Base-by-base conservation (phyloP, 2,888 invertebrate genomes). In the Sminthurides aquaticus region DNA sequence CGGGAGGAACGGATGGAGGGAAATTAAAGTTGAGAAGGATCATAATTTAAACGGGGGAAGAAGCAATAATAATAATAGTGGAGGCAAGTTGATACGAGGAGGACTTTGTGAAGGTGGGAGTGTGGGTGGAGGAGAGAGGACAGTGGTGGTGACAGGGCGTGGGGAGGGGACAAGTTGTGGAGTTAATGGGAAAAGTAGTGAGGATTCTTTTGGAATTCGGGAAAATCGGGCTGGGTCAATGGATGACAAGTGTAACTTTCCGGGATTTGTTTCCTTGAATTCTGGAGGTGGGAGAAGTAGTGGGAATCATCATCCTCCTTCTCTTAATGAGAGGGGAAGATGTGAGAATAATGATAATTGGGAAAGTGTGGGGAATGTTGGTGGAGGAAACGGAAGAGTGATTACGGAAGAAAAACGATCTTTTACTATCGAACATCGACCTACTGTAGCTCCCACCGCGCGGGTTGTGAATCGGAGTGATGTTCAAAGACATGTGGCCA, bases 271-370 rank as follows among this genome's bases (percentile, higher is more conserved):
- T 15, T 34, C 43, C 15, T 34, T 15, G 5, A 34, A 34, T 34
- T 34, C 8, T 34, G 43, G 54, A 58, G 57, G 34, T 24, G 55
- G 60, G 25, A 54, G 54, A 54, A 57, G 62, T 61, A 64, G 54
- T 62, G 62, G 62, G 62, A 67, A 65, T 70, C 67, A 68, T 68
- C 62, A 59, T 65, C n/a, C n/a, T n/a, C n/a, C n/a, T n/a, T n/a
- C n/a, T n/a, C n/a, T n/a, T n/a, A n/a, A n/a, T n/a, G n/a, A n/a
- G n/a, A n/a, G 60, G 25, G 48, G 54, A 54, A 57, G 62, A 59
- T 62, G 54, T 62, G 62, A 60, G 62, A 52, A 52, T 52, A 8
- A 52, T 52, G 22, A 52, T 52, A 52, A 52, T 52, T 52, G 52
- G 52, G 52, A 52, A 52, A 15, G 5, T 52, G 18, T 22, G 52